Evolutionary conservation across 2,888 invertebrate species (phyloP).

Genomic region (Lathronympha strigana): DNA sequence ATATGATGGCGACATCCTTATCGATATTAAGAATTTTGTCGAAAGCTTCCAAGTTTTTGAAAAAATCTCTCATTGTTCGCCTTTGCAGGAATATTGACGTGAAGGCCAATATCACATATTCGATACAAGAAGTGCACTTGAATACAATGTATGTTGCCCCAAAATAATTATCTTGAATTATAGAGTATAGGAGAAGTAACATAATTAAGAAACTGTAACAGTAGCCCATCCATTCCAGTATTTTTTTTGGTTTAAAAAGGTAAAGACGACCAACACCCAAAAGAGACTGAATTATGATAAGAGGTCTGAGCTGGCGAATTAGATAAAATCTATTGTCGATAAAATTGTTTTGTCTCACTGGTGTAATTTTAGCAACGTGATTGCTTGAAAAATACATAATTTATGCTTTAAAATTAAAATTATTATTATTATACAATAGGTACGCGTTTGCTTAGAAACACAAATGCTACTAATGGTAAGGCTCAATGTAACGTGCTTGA

Average conservation of each 20-base stretch:
- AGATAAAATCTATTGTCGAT: slow-evolving; percentile 43
- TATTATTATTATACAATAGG: background rate
- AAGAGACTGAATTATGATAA: slow-evolving; percentile 49
- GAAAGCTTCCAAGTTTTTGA: slow-evolving; percentile 56
- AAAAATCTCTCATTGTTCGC: slow-evolving; percentile 52
- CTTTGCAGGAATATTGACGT: slow-evolving; percentile 52
- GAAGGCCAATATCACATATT: slow-evolving; percentile 55
- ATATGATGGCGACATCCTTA: slow-evolving; percentile 50
- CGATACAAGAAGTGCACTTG: slow-evolving; percentile 52
- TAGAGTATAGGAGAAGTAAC: slow-evolving; percentile 43
- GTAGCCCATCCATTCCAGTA: slow-evolving; percentile 46
- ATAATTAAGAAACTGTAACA: slow-evolving; percentile 47
- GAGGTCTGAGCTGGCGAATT: slow-evolving; percentile 49
- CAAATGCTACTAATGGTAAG: background rate
- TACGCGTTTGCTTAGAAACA: background rate
- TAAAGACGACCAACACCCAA: slow-evolving; percentile 58
- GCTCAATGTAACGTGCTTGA: background rate
- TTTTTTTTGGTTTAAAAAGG: slow-evolving; percentile 51
- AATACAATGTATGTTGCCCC: slow-evolving; percentile 53
- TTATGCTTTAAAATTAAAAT: background rate
- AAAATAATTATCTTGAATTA: slow-evolving; percentile 40
- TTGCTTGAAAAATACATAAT: slow-evolving; percentile 40
- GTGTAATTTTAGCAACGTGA: slow-evolving; percentile 53
- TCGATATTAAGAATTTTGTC: slow-evolving; percentile 61
- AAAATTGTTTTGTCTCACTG: slow-evolving; percentile 51